Conservation (phyloP, 2,797 vertebrate genomes). For the Avahi laniger region DNA sequence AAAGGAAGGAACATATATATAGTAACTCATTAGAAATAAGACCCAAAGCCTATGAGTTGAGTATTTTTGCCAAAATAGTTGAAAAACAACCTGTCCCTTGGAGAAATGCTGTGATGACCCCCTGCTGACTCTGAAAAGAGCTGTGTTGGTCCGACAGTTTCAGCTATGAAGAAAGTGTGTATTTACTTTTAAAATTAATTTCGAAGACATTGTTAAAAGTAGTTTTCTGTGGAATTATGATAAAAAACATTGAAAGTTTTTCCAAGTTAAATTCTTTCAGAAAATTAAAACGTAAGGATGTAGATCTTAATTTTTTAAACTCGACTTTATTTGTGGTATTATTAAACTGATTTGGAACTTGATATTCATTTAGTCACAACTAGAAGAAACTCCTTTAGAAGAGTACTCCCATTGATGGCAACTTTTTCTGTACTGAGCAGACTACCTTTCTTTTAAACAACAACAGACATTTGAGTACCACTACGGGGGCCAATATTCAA, state of each 20-base stretch:
- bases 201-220: background rate
- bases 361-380: background rate
- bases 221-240: conserved; percentile 10
- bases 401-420: background rate
- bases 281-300: background rate
- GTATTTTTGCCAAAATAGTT: conserved; percentile 23
- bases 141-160: background rate
- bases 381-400: background rate
- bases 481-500: background rate
- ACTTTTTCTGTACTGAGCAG: background rate
- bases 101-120: background rate
- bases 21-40: background rate
- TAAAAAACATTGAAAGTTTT: conserved; percentile 32
- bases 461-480: background rate
- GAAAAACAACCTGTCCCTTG: background rate
- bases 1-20: background rate
- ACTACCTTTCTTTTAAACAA: background rate
- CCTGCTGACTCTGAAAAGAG: background rate
- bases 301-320: conserved; percentile 13
- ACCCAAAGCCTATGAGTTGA: background rate
- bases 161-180: background rate
- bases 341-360: background rate
- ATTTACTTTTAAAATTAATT: conserved; percentile 8
- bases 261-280: background rate
- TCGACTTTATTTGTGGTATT: background rate